Base-by-base conservation (phyloP, 1,140 invertebrate genomes). In the Dendroctonus ponderosae region DNA sequence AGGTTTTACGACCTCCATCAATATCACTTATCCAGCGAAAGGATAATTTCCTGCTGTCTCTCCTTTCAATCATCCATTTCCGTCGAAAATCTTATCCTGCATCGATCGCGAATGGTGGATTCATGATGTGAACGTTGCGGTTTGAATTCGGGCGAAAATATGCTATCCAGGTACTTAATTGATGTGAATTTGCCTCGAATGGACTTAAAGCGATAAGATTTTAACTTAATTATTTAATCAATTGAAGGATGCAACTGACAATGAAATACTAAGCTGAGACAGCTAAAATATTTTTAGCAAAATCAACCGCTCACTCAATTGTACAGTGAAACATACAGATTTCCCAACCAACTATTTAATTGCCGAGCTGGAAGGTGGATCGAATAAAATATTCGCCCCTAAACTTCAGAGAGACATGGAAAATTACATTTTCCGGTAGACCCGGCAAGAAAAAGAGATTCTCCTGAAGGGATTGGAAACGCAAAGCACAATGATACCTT, bases 21-120 rank as follows among this genome's bases (percentile, higher is more conserved):
- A 63, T 63, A 63, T 63, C 61, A 62, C 61, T 63, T 63, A 63
- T 63, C 50, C 61, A 38, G 42, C 14, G 61, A 63, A 63, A 63
- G 61, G 50, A 63, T 54, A 63, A 63, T 63, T 53, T 63, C 61
- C 61, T 63, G 50, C 61, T 62, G 61, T 62, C 61, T 62, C 14
- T 43, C 61, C 40, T 53, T 63, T 63, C 50, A 63, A 63, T 63
- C 61, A 62, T 62, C 51, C 50, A 63, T 63, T 54, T 54, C 61
- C 59, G 50, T n/a, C 7, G 59, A 49, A 61, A 51, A 39, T 51
- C 46, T 61, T 61, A 61, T 49, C 59, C 38, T 11, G 38, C 26
- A 61, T 61, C 48, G 59, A 61, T 61, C 59, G 46, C 6, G 54
- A 57, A 57, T 51, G 46, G 51, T 12, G 37, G 26, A 61, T 61